Conservation (phyloP, 2,113 vertebrate species). For the Agapornis roseicollis region DNA sequence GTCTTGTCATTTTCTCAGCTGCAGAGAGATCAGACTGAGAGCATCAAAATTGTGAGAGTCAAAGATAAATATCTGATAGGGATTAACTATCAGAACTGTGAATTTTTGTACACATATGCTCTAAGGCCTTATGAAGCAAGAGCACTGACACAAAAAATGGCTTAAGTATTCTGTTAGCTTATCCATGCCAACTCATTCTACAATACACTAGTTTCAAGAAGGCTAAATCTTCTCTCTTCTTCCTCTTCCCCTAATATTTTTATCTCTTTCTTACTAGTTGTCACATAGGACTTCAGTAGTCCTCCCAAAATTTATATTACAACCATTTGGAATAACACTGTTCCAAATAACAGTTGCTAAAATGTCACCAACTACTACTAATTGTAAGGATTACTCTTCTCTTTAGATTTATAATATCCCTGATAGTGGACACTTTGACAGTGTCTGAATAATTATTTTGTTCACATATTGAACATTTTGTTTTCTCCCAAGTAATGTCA, state of each 20-base stretch:
- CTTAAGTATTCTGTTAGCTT: neutral
- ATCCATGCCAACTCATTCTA: neutral
- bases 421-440: neutral
- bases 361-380: neutral
- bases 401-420: neutral
- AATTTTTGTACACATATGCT: rapidly evolving
- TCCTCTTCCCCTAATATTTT: neutral
- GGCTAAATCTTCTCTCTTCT: neutral
- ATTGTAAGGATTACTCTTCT: neutral
- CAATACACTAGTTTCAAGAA: neutral
- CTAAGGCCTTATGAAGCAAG: neutral
- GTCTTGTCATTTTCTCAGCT: neutral
- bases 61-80: neutral
- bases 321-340: neutral
- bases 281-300: neutral
- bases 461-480: neutral
- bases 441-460: neutral
- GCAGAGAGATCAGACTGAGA: neutral
- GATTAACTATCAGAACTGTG: neutral
- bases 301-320: neutral
- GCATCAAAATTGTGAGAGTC: neutral
- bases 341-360: neutral
- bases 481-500: neutral
- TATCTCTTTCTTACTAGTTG: neutral
- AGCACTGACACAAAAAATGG: neutral